Evolutionary conservation across 2,797 vertebrate genomes (phyloP).

Genomic region (Sebastes nivosus): DNA sequence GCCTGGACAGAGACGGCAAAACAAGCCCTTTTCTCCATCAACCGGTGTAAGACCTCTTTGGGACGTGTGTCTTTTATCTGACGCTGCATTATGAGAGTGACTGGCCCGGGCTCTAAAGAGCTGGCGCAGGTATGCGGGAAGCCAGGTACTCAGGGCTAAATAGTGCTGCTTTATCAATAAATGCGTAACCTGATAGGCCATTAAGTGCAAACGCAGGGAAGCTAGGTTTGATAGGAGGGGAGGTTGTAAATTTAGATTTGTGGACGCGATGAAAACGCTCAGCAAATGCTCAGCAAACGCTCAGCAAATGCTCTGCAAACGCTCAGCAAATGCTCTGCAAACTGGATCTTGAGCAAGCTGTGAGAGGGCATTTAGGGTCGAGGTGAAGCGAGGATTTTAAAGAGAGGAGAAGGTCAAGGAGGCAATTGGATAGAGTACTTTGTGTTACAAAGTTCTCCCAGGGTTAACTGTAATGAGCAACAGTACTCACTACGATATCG

Average conservation of each 20-base stretch:
- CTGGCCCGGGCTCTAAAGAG: slow-evolving; percentile 51
- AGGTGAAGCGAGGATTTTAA: slow-evolving; percentile 22
- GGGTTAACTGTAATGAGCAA: slow-evolving; percentile 71
- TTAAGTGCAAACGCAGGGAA: slow-evolving; percentile 66
- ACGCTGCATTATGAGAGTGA: slow-evolving; percentile 56
- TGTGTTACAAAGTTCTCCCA: slow-evolving; percentile 57
- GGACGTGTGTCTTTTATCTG: slow-evolving; percentile 47
- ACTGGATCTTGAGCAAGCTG: slow-evolving; percentile 38
- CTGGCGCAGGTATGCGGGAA: slow-evolving; percentile 52
- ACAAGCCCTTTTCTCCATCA: slow-evolving; percentile 31
- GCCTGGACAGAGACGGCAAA: slow-evolving; percentile 38
- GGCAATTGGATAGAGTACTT: slow-evolving; percentile 32
- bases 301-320: slow-evolving; percentile 49
- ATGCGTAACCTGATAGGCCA: slow-evolving; percentile 65
- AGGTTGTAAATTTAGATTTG: slow-evolving; percentile 74
- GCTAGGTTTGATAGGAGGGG: slow-evolving; percentile 49
- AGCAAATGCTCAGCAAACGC: slow-evolving; percentile 11
- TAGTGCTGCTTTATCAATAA: slow-evolving; percentile 79
- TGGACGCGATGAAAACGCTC: slow-evolving; percentile 62
- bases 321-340: slow-evolving; percentile 46
- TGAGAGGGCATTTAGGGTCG: slow-evolving; percentile 39
- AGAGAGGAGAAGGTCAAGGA: slow-evolving; percentile 41
- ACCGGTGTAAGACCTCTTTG: slow-evolving; percentile 6
- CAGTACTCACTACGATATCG: slow-evolving; percentile 40
- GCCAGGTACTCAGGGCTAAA: slow-evolving; percentile 66